A percentile compares a stretch with the other conserved stretches of the same genome.
phyloP scores from a whole-genome alignment of 92 coral and sea anemone species.

The Phenganax marumi region DNA sequence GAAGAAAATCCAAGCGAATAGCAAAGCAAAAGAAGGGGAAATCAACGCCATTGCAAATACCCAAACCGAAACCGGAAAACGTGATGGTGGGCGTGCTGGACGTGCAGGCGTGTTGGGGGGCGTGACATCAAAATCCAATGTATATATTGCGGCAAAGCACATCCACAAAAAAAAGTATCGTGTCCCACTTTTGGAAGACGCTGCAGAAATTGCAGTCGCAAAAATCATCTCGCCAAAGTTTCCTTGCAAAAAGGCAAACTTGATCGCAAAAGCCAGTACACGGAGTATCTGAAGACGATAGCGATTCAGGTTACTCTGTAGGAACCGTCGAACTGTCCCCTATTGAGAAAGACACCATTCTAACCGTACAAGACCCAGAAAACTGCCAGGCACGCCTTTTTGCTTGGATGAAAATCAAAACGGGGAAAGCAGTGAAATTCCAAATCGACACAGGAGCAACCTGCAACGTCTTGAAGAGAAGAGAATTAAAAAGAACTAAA shows the following conservation, averaged over 20 bases:
- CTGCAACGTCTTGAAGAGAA: slow-evolving; percentile 28
- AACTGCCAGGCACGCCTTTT: slow-evolving; percentile 12
- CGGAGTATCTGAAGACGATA: too few relatives aligned
- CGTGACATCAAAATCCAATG: neutral
- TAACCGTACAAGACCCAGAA: neutral
- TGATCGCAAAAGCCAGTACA: neutral
- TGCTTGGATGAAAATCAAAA: neutral
- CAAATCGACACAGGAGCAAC: slow-evolving; percentile 36
- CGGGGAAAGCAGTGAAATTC: slow-evolving; percentile 1
- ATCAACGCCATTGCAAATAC: too few relatives aligned
- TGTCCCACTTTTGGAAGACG: too few relatives aligned
- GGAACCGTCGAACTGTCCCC: neutral
- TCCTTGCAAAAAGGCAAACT: neutral
- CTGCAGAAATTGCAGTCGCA: neutral
- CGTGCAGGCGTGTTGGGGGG: slow-evolving; percentile 8
- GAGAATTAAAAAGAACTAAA: slow-evolving; percentile 21
- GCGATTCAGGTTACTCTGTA: neutral
- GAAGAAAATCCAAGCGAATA: too few relatives aligned
- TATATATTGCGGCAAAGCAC: too few relatives aligned
- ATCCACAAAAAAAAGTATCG: too few relatives aligned
- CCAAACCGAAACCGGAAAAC: slow-evolving; percentile 1
- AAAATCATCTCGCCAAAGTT: neutral
- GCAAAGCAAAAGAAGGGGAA: too few relatives aligned
- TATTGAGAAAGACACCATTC: neutral
- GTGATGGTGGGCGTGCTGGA: neutral